A percentile compares a stretch with the other conserved stretches of the same genome.
These are phyloP conservation scores for Aplodontia rufa DNA, from an alignment of 2,113 vertebrate species.

Conservation along the genomic window DNA sequence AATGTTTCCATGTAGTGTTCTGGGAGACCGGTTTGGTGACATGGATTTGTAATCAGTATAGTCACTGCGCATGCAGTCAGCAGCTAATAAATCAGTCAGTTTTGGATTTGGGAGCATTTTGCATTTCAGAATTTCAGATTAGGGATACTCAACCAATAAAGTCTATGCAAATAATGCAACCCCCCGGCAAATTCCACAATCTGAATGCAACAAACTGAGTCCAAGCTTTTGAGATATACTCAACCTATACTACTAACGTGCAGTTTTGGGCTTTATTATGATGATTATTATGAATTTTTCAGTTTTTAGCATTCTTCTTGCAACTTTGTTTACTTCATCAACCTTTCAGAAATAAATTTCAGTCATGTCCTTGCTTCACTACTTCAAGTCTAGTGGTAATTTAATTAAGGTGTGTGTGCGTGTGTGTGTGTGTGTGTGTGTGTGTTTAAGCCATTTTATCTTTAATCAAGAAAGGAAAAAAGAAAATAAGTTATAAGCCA, in stretches of 20 bases:
- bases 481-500: not conserved
- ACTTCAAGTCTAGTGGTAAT: not conserved
- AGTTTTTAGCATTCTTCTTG: not conserved
- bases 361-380: not conserved
- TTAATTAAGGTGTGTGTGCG: not conserved
- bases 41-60: not conserved
- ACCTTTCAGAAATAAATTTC: slow-evolving; percentile 27
- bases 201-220: not conserved
- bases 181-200: not conserved
- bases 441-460: slow-evolving; percentile 17
- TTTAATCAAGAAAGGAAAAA: slow-evolving; percentile 26
- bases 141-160: not conserved
- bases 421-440: not conserved
- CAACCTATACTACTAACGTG: not conserved
- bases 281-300: not conserved
- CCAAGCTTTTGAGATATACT: not conserved
- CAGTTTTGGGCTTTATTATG: not conserved
- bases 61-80: too few species aligned
- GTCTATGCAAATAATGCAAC: not conserved
- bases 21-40: not conserved
- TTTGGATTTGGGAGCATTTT: not conserved
- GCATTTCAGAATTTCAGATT: not conserved
- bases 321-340: not conserved
- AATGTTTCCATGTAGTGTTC: not conserved
- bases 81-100: not conserved